Evolutionary conservation across 1,140 invertebrate species (phyloP).

Genomic region (Trichoplusia ni): DNA sequence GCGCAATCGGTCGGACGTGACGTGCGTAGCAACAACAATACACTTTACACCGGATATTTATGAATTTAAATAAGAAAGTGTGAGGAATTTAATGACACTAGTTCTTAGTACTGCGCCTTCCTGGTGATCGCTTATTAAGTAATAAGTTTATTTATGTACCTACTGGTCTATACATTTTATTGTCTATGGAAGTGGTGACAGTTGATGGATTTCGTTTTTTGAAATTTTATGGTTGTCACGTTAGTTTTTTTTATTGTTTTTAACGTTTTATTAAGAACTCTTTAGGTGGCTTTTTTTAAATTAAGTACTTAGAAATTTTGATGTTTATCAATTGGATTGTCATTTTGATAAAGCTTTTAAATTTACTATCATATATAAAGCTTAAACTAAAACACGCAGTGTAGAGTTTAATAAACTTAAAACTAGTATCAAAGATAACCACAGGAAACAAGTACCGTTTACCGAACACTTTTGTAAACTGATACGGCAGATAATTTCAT

Average conservation of each 20-base stretch:
- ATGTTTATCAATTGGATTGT: too few relatives aligned
- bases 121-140: conserved; percentile 68
- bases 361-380: too few relatives aligned
- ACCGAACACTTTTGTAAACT: conserved; percentile 30
- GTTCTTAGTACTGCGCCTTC: conserved; percentile 74
- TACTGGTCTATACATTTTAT: conserved; percentile 52
- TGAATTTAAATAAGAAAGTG: conserved; percentile 81
- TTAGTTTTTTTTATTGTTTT: conserved; percentile 32
- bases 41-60: conserved; percentile 79
- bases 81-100: conserved; percentile 77
- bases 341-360: too few relatives aligned
- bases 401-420: conserved; percentile 5
- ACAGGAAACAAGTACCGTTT: conserved; percentile 25
- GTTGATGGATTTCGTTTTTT: conserved; percentile 37
- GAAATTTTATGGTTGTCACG: conserved; percentile 27
- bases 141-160: background rate
- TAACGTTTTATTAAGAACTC: conserved; percentile 23
- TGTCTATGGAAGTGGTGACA: conserved; percentile 49
- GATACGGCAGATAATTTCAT: conserved; percentile 37
- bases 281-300: background rate
- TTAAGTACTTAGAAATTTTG: background rate
- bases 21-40: conserved; percentile 56
- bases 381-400: too few relatives aligned
- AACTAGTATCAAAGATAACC: conserved; percentile 6
- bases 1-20: conserved; percentile 74